Evolutionary conservation across 2,888 invertebrate species (phyloP), one percentile per base, ranked within the genome.

Genomic region (Taenaris catops): DNA sequence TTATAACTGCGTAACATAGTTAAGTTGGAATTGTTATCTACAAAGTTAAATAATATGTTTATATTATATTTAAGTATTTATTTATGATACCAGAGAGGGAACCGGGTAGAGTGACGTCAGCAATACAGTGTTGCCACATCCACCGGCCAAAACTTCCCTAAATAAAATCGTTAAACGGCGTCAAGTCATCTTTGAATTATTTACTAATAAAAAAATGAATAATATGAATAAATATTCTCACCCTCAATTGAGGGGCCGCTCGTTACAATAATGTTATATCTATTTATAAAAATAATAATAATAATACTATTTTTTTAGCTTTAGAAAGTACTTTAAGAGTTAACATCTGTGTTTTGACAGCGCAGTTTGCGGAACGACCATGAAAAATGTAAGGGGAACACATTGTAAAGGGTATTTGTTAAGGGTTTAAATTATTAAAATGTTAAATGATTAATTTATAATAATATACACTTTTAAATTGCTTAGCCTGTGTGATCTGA

Each of bases 401-500:
- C 69, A 78, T 72, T 71, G 56, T 69, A 71, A n/a, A 76, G 62
- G 68, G 75, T 76, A 76, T 72, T 62, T 71, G 72, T 73, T 81
- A 80, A 75, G 70, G 58, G 64, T 66, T 81, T 81, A 69, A 63
- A 73, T 72, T 78, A 76, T 80, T 83, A 66, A 75, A 32, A 32
- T 16, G 18, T 32, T 51, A 48, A 54, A 51, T 58, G 49, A 51
- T 68, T 75, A 64, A 75, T 80, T 78, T 80, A 78, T 79, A 72
- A 67, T 69, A 71, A 41, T 81, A 72, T 80, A 80, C 61, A 80
- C 71, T 67, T 72, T 70, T 60, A 64, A 74, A 73, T 61, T 71
- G 79, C 80, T 83, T 84, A 81, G 69, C 71, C n/a, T 71, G 84
- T 84, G 84, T 84, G 84, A 86, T 86, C 84, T 83, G 84, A 84